Evolutionary conservation across 2,888 invertebrate genomes (phyloP), one percentile per base, ranked within the genome.

Genomic region (Lottia gigantea): DNA sequence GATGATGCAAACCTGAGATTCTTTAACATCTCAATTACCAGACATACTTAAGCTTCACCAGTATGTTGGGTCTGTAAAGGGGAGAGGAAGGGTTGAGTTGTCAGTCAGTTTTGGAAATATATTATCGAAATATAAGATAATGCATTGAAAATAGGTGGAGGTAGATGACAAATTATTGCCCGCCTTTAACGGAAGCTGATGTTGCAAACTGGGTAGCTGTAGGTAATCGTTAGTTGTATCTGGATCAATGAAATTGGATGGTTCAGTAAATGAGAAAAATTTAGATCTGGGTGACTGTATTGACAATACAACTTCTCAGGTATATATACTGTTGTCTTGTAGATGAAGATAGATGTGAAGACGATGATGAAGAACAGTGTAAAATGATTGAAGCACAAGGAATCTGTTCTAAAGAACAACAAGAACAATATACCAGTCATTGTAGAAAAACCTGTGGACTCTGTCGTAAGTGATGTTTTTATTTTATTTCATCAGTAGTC

Each of bases 371-470:
- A 25, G 71, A 72, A 40, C 67, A 73, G 45, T 80, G 82, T 69
- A 67, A 74, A 77, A 66, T 82, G 82, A 72, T 76, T 74, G 67
- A 77, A 80, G 66, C 73, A 79, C 63, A 77, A 79, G 19, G 76
- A 76, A 65, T 82, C 74, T 64, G 80, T 74, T 47, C 55, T 23
- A 55, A 55, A 55, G 55, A 55, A 23, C 55, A 55, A 55, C 19
- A 55, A 23, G 55, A 55, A 23, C 55, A 55, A 55, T 19, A 55
- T 23, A 23, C 72, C 25, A 73, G 74, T 47, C 84, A 83, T 69
- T 86, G 86, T 71, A 77, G 79, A 19, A 73, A 75, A 31, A 78
- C 85, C 0, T 86, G 86, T 70, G 77, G 79, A 3, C 74, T 81
- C 62, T 86, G 86, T 73, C 75, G 86, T 85, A 78, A 79, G 81